phyloP scores from a whole-genome alignment of 1,140 invertebrate genomes.

The Caenorhabditis latens region DNA sequence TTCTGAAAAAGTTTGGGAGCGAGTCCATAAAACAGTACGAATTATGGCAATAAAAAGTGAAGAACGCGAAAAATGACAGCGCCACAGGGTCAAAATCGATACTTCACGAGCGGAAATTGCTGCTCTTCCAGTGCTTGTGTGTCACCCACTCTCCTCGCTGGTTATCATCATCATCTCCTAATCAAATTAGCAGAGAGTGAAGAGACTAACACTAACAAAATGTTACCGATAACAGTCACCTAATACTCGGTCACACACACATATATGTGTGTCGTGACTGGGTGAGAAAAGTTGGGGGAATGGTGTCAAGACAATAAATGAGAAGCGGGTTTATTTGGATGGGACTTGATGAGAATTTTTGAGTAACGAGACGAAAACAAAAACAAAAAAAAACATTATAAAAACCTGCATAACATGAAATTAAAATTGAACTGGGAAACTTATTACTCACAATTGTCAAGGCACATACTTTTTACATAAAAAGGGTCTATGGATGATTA shows the following conservation, averaged over 20 bases:
- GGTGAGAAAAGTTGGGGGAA: not conserved
- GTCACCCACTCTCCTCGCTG: slow-evolving; percentile 18
- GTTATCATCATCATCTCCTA: slow-evolving; percentile 34
- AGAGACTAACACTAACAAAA: slow-evolving; percentile 46
- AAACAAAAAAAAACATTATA: not conserved
- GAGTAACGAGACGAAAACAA: not conserved
- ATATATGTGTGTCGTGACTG: not conserved
- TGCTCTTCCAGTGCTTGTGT: not conserved
- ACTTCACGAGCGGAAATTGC: slow-evolving; percentile 31
- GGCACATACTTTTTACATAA: slow-evolving; percentile 7
- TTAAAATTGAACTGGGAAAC: slow-evolving; percentile 15
- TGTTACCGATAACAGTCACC: slow-evolving; percentile 43
- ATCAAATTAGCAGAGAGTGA: slow-evolving; percentile 50
- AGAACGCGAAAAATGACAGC: slow-evolving; percentile 5
- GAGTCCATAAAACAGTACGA: not conserved
- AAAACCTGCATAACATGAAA: not conserved
- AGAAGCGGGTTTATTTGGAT: not conserved
- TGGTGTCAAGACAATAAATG: not conserved
- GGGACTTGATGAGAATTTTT: not conserved
- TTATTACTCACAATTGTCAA: slow-evolving; percentile 46
- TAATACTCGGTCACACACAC: slow-evolving; percentile 26
- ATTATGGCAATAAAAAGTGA: not conserved
- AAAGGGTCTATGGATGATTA: not conserved
- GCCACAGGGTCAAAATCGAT: slow-evolving; percentile 33
- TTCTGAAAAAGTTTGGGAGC: too few relatives aligned